Percentiles rank a stretch among this genome's conserved stretches.
These are phyloP conservation scores for Platichthys flesus DNA, from an alignment of 2,113 vertebrate species.

Conservation along the genomic window DNA sequence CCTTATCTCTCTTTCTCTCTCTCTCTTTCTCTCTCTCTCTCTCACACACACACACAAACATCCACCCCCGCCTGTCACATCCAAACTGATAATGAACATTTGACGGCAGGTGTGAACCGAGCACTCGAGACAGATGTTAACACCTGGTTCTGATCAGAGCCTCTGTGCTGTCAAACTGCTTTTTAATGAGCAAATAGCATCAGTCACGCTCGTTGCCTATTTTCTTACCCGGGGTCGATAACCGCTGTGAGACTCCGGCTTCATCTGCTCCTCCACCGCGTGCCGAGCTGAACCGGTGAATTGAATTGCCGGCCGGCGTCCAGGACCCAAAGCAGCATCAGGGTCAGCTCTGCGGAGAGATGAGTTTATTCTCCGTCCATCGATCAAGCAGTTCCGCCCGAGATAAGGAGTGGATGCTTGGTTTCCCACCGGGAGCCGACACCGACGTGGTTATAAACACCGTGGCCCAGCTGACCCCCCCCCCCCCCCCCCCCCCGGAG, in stretches of 20 bases:
- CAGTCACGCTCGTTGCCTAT: no score
- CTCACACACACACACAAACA: no score
- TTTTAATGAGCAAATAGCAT: no score
- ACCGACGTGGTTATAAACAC: constrained; percentile 55
- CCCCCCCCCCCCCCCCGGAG: background rate
- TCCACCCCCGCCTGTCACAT: no score
- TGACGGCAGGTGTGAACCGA: no score
- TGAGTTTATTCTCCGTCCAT: constrained; percentile 77
- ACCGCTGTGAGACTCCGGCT: no score
- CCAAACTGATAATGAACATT: no score
- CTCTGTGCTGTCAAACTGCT: no score
- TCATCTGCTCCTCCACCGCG: no score
- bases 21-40: no score
- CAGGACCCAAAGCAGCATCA: constrained; percentile 10
- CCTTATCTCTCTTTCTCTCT: no score
- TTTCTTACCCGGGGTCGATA: no score
- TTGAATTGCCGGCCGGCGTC: constrained; percentile 55
- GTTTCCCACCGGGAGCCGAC: constrained; percentile 47
- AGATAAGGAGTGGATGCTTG: constrained; percentile 65
- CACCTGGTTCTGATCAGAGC: background rate
- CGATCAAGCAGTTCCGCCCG: constrained; percentile 66
- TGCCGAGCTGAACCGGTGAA: constrained; percentile 43
- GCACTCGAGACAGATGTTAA: background rate
- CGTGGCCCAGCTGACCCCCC: constrained; percentile 26
- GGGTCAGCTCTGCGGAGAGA: constrained; percentile 62